Conservation (phyloP, 2,888 invertebrate species). For the Parochlus steinenii region DNA sequence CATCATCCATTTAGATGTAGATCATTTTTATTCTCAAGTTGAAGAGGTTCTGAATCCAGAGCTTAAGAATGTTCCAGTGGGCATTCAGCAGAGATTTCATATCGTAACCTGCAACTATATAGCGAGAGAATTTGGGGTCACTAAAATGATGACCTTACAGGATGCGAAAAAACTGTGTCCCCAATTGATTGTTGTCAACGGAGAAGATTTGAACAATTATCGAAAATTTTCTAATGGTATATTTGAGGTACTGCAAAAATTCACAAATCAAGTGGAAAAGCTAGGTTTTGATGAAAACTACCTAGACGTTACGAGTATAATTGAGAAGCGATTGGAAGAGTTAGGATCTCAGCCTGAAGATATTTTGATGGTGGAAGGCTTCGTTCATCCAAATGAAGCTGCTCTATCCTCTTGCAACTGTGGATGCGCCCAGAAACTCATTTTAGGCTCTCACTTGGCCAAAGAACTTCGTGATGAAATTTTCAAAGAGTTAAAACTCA, state of each 20-base stretch:
- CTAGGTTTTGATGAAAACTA: constrained; percentile 76
- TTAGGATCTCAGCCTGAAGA: constrained; percentile 19
- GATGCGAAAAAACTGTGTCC: constrained; percentile 62
- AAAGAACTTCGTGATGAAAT: constrained; percentile 56
- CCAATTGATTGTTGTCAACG: constrained; percentile 54
- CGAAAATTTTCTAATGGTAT: constrained; percentile 62
- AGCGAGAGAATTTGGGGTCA: constrained; percentile 56
- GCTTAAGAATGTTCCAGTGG: constrained; percentile 48
- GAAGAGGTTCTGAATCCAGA: constrained; percentile 59
- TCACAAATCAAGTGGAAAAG: constrained; percentile 58
- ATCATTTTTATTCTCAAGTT: constrained; percentile 77
- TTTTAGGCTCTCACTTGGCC: constrained; percentile 55
- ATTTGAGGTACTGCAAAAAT: constrained; percentile 50
- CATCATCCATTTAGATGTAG: constrained; percentile 69
- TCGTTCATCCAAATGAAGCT: constrained; percentile 42
- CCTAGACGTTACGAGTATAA: constrained; percentile 65
- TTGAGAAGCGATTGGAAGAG: constrained; percentile 41
- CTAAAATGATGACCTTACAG: constrained; percentile 59
- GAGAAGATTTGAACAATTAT: constrained; percentile 70
- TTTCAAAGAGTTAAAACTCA: constrained; percentile 49
- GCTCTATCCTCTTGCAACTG: constrained; percentile 46
- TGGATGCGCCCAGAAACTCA: constrained; percentile 53
- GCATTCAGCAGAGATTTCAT: constrained; percentile 69
- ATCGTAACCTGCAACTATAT: constrained; percentile 75
- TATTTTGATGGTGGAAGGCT: constrained; percentile 24